phyloP scores from a whole-genome alignment of 2,888 invertebrate genomes.

The Drosophila melanosoma region DNA sequence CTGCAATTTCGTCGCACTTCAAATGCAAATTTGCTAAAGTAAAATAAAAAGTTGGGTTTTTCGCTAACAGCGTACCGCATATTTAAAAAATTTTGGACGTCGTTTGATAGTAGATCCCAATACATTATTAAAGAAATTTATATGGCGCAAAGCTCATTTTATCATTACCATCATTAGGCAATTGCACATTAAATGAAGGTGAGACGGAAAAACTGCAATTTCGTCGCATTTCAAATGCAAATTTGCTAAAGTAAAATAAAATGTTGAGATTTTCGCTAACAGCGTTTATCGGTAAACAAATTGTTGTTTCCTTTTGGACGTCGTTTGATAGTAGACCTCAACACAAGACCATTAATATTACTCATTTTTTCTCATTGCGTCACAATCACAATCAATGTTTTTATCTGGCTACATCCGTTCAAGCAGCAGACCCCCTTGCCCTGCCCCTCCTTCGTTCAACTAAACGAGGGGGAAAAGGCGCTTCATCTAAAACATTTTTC shows the following conservation, averaged over 20 bases:
- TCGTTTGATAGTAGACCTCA: constrained; percentile 72
- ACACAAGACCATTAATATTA: constrained; percentile 8
- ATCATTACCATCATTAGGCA: background rate
- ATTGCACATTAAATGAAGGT: constrained; percentile 17
- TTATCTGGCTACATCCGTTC: constrained; percentile 31
- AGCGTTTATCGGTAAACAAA: constrained; percentile 19
- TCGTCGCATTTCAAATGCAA: constrained; percentile 31
- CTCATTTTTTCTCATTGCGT: constrained; percentile 16
- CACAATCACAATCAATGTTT: constrained; percentile 18
- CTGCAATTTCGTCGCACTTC: constrained; percentile 25
- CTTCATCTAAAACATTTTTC: constrained; percentile 58
- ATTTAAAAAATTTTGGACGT: constrained; percentile 32
- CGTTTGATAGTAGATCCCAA: constrained; percentile 75
- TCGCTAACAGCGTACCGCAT: constrained; percentile 65
- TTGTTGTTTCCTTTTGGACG: constrained; percentile 23
- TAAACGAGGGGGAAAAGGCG: constrained; percentile 5
- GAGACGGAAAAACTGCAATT: constrained; percentile 30
- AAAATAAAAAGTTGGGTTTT: constrained; percentile 59
- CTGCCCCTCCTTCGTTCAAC: background rate
- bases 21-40: constrained; percentile 54
- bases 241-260: constrained; percentile 53
- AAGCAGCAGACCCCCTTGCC: constrained; percentile 4
- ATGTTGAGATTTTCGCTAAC: constrained; percentile 72
- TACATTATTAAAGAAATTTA: background rate
- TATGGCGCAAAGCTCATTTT: background rate